phyloP scores from a whole-genome alignment of 2,797 vertebrate species.

The Gymnothorax reevesii region DNA sequence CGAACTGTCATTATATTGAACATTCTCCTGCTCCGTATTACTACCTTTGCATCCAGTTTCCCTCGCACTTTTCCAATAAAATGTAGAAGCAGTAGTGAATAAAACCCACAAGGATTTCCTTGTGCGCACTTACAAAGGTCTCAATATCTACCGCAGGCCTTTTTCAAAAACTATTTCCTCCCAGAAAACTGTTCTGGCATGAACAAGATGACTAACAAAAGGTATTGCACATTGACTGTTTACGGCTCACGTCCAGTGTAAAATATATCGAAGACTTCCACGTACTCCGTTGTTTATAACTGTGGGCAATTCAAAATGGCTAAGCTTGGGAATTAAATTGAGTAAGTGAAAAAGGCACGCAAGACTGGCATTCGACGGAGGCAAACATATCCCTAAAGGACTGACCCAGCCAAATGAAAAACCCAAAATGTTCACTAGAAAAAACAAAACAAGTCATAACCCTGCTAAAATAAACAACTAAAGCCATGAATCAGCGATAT shows the following conservation, averaged over 20 bases:
- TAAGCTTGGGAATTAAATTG: slow-evolving; percentile 15
- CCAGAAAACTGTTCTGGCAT: not conserved
- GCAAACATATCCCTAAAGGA: slow-evolving; percentile 8
- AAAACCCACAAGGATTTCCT: not conserved
- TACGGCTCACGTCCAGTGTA: slow-evolving; percentile 2
- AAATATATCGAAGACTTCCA: slow-evolving; percentile 12
- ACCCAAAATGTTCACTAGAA: too few relatives aligned
- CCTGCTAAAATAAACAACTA: slow-evolving; percentile 26
- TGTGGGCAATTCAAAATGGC: slow-evolving; percentile 14
- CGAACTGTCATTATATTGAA: not conserved
- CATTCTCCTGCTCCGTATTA: not conserved
- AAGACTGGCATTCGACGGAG: slow-evolving; percentile 14
- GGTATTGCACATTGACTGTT: not conserved
- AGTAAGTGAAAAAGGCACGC: slow-evolving; percentile 17
- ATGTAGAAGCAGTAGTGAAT: not conserved
- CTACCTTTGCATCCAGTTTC: not conserved
- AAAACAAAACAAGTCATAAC: not conserved
- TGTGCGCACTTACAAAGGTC: not conserved
- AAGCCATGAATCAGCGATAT: slow-evolving; percentile 22
- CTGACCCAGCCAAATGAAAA: slow-evolving; percentile 1
- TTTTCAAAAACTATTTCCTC: not conserved
- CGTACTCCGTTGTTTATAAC: slow-evolving; percentile 1
- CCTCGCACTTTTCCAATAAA: not conserved
- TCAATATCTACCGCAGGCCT: not conserved
- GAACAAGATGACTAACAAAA: not conserved